Base-by-base conservation (phyloP, 2,113 vertebrate genomes). In the Rattus rattus region DNA sequence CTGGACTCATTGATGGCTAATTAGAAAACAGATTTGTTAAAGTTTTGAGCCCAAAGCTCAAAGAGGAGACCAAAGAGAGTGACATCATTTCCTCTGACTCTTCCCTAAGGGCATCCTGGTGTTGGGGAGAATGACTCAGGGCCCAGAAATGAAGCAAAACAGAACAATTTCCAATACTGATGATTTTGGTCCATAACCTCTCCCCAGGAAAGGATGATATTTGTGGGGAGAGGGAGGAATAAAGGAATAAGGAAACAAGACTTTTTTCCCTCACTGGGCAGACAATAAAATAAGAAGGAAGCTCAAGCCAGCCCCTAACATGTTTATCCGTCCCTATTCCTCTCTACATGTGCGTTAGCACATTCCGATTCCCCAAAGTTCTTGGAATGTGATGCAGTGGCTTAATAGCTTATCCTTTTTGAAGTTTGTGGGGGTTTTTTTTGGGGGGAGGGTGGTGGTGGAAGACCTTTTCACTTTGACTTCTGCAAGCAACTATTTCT, bases 21-120 rank as follows among this genome's bases (percentile, higher is more conserved):
- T 97, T 98, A 96, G 97, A 98, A 98, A 97, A 61, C 98, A 97
- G 96, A 84, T 75, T 92, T 92, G 86, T 95, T 96, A 97, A 88
- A 96, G 91, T 94, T 92, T 33, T 59, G 54, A 83, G 95, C 95
- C 94, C 96, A 73, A 97, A 95, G 96, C 36, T 70, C 54, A 28
- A 28, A 65, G 96, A 86, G 83, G 92, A 87, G 90, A 69, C 90
- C 49, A 39, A 73, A 96, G 95, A 94, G 39, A 97, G 98, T 99
- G 69, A 98, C 98, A 96, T 98, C 90, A 98, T 98, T 98, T 99
- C 98, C 98, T 98, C 84, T 96, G 94, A 97, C 96, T 98, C 98
- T 98, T 98, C 98, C 98, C 98, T 98, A 83, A 98, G 98, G 98
- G 98, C 97, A 97, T 94, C 96, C 88, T 98, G 98, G 97, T 97